Evolutionary conservation across 2,797 vertebrate genomes (phyloP).

Genomic region (Muscicapa striata): DNA sequence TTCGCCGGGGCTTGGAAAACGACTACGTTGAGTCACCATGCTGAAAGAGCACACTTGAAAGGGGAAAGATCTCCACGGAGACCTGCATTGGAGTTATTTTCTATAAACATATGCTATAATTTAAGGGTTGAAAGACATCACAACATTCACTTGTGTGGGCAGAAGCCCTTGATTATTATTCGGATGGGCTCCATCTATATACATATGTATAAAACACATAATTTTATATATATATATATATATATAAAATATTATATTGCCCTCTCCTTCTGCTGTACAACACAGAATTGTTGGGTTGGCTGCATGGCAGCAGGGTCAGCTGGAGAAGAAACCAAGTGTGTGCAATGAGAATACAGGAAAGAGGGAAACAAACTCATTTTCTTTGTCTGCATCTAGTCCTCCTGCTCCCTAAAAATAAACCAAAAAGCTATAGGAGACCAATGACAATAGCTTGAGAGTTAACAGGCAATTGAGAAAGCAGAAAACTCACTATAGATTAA

Average conservation of each 20-base stretch:
- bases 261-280: constrained; percentile 50
- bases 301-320: background rate
- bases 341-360: background rate
- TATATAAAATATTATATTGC: constrained; percentile 1
- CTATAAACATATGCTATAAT: constrained; percentile 31
- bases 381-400: constrained; percentile 30
- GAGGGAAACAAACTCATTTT: background rate
- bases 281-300: constrained; percentile 18
- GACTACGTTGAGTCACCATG: constrained; percentile 98
- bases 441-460: background rate
- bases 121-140: constrained; percentile 31
- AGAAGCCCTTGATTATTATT: constrained; percentile 28
- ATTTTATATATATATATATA: constrained; percentile 30
- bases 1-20: constrained; percentile 89
- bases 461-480: background rate
- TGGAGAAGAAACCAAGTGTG: background rate
- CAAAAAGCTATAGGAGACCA: background rate
- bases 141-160: constrained; percentile 16
- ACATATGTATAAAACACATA: constrained; percentile 61
- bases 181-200: constrained; percentile 50
- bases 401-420: background rate
- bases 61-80: background rate
- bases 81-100: background rate
- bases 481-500: background rate
- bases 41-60: constrained; percentile 71